These are phyloP conservation scores for Zaprionus taronus DNA, from an alignment of 1,140 invertebrate species.

Conservation along the genomic window DNA sequence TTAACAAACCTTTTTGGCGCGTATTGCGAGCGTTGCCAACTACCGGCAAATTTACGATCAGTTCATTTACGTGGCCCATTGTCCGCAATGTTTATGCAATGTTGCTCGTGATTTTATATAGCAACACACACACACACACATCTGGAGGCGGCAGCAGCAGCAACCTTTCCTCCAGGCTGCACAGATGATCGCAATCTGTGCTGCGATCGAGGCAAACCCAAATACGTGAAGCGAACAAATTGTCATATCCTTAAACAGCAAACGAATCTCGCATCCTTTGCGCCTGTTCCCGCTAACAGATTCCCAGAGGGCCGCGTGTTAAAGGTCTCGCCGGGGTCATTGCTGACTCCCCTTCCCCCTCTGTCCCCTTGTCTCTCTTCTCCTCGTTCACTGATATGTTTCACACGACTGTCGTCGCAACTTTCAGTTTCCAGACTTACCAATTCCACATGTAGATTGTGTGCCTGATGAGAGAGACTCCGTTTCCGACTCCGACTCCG, in stretches of 20 bases:
- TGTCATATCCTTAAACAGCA: conserved; percentile 66
- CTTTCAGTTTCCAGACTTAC: conserved; percentile 66
- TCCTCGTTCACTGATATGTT: conserved; percentile 58
- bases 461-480: conserved; percentile 20
- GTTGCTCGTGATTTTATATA: conserved; percentile 72
- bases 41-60: conserved; percentile 71
- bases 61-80: conserved; percentile 79
- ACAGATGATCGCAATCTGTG: not conserved
- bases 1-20: conserved; percentile 40
- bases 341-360: conserved; percentile 25
- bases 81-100: conserved; percentile 76
- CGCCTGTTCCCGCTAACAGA: conserved; percentile 10
- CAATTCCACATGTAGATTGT: conserved; percentile 52
- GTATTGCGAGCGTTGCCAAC: conserved; percentile 48
- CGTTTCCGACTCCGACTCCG: not conserved
- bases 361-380: not conserved
- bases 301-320: conserved; percentile 57
- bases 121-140: conserved; percentile 36
- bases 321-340: conserved; percentile 55
- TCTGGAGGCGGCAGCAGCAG: conserved; percentile 35
- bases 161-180: not conserved
- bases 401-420: conserved; percentile 62
- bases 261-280: conserved; percentile 28
- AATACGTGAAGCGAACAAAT: conserved; percentile 74
- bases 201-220: conserved; percentile 44